Evolutionary conservation across 2,113 vertebrate genomes (phyloP).

Genomic region (Tinamus guttatus): DNA sequence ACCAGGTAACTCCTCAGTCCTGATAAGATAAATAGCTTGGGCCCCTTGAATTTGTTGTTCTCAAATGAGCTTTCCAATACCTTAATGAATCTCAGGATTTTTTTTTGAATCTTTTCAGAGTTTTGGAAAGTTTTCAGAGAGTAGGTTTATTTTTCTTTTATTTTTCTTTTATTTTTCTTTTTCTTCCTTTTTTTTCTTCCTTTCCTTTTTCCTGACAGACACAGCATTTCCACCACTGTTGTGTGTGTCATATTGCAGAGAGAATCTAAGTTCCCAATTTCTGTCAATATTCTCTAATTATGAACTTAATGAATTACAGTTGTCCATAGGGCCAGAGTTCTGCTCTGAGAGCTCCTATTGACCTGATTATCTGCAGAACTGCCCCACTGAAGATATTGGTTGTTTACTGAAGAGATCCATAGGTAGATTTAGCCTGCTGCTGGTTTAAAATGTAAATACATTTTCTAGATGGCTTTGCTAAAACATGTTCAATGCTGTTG

Average conservation of each 20-base stretch:
- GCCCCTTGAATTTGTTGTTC: background rate
- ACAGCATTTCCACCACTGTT: background rate
- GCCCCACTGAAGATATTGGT: background rate
- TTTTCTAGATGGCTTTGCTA: background rate
- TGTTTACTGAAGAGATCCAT: background rate
- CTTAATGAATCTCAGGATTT: background rate
- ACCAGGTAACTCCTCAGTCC: background rate
- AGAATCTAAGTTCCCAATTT: conserved; percentile 9
- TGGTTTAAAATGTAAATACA: background rate
- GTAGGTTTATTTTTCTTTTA: background rate
- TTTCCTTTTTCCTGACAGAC: background rate
- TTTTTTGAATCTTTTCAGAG: background rate
- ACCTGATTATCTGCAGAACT: conserved; percentile 7
- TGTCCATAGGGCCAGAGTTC: background rate
- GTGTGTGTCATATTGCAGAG: background rate
- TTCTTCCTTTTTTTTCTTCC: no score
- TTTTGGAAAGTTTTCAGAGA: background rate
- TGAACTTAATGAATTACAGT: background rate
- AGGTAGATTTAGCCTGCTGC: background rate
- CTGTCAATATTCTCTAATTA: background rate
- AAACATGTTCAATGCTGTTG: background rate
- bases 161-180: background rate
- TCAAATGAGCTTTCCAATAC: background rate
- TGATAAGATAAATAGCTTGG: background rate
- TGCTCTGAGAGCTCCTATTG: background rate